Evolutionary conservation across 1,140 invertebrate species (phyloP).

Genomic region (Cryptotermes secundus): DNA sequence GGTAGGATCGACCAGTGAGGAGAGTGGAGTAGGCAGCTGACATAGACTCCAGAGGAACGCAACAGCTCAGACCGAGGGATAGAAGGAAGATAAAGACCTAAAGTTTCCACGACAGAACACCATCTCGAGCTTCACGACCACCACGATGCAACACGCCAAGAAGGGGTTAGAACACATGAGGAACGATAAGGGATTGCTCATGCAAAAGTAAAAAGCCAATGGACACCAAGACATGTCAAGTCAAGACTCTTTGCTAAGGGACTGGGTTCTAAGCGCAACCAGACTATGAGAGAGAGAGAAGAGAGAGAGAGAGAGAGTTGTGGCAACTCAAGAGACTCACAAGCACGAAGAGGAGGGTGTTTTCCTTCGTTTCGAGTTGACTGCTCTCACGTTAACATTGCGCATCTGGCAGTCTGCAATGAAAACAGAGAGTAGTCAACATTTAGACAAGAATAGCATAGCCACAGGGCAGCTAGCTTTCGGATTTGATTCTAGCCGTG

Average conservation of each 20-base stretch:
- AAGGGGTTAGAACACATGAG: slow-evolving; percentile 22
- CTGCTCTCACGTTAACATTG: slow-evolving; percentile 73
- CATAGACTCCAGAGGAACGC: no score
- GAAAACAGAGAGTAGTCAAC: slow-evolving; percentile 52
- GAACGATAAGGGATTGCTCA: background rate
- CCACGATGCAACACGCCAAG: slow-evolving; percentile 32
- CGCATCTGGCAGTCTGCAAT: slow-evolving; percentile 74
- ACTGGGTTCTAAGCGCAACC: slow-evolving; percentile 36
- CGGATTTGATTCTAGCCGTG: background rate
- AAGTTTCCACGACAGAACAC: background rate
- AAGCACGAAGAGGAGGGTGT: slow-evolving; percentile 67
- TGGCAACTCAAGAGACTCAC: slow-evolving; percentile 63
- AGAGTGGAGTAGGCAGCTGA: background rate
- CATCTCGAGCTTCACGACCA: slow-evolving; percentile 15
- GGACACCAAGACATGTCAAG: slow-evolving; percentile 36
- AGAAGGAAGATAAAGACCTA: background rate
- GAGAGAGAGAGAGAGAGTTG: slow-evolving; percentile 39
- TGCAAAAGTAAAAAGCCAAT: slow-evolving; percentile 36
- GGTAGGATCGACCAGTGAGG: background rate
- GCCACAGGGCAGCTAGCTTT: slow-evolving; percentile 26
- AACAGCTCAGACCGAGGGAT: background rate
- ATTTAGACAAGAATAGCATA: slow-evolving; percentile 34
- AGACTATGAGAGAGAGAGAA: slow-evolving; percentile 34
- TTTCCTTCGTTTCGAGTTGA: slow-evolving; percentile 70
- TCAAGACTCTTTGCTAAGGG: slow-evolving; percentile 32